These are phyloP conservation scores for Corythornis vintsioides DNA, from an alignment of 2,113 vertebrate genomes.

Conservation along the genomic window DNA sequence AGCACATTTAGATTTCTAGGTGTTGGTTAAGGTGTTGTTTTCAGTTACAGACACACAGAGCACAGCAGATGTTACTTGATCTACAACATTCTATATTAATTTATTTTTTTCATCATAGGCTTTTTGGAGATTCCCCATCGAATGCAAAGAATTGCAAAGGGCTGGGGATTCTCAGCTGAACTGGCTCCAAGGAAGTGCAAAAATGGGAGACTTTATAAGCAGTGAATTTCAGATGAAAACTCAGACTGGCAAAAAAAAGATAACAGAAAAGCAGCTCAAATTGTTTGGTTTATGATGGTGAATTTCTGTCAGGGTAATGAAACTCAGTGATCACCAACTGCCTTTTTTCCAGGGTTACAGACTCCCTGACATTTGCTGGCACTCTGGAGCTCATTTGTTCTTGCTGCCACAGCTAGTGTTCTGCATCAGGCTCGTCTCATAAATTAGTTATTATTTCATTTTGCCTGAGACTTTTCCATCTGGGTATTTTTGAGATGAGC, in stretches of 20 bases:
- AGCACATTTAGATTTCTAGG: neutral
- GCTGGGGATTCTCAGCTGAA: neutral
- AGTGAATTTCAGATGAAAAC: neutral
- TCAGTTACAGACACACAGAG: neutral
- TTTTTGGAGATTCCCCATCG: neutral
- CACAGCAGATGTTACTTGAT: neutral
- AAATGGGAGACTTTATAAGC: neutral
- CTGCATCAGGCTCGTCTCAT: neutral
- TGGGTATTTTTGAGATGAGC: neutral
- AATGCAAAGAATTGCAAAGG: neutral
- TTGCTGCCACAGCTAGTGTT: neutral
- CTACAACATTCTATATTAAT: no score
- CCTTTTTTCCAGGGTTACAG: neutral
- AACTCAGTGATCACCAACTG: neutral
- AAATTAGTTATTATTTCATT: neutral
- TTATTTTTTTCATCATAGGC: neutral
- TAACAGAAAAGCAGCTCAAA: neutral
- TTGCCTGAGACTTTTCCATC: neutral
- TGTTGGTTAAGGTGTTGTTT: neutral
- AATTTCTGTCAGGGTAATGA: neutral
- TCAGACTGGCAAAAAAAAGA: neutral
- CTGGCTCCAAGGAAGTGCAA: neutral
- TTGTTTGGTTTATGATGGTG: neutral
- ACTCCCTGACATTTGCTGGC: neutral
- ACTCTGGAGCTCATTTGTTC: neutral